Base-by-base conservation (phyloP, 23 tunicate genomes). In the Trididemnum nubilum region DNA sequence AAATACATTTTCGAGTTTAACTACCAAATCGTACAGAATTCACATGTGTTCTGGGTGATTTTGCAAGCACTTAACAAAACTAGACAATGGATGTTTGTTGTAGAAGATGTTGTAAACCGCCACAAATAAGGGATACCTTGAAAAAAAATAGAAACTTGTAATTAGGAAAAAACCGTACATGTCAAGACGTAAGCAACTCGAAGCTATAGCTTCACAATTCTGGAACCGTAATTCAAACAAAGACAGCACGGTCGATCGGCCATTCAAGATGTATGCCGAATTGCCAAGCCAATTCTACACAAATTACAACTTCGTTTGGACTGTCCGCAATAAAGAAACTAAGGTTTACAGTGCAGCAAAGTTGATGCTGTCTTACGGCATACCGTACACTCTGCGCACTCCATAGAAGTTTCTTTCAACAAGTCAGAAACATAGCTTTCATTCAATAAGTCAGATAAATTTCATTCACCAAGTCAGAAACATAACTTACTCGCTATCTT, bases 31-130 rank as follows among this genome's bases (percentile, higher is more conserved):
- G n/a, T 44, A 44, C 54, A 44, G 9, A 15, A 61, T 73, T 65
- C 80, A 93, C 94, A 93, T 83, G 52, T 93, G 98, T 38, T 87
- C 98, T 31, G 98, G 98, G 71, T 94, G 98, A 36, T 94, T 64
- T 65, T 89, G 91, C 36, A 94, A 85, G 64, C 91, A 85, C 44
- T 85, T 65, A 33, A 94, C 72, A 72, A 94, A 89, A 44, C 73
- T 76, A 29, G 66, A 27, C 0, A 87, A 73, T 50, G 95, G 85
- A 34, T 80, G 85, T 50, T 77, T 77, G 64, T 94, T 96, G 90
- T 54, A 94, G 76, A 92, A 94, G 60, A 89, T 89, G 80, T 88
- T 88, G 87, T 89, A 89, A 35, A 94, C 95, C n/a, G 98, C 39
- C 22, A 72, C 81, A 65, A 94, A 94, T 82, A 94, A 59, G 0